These are phyloP conservation scores for Neotragus moschatus DNA, from an alignment of 2,113 vertebrate species.

Conservation along the genomic window DNA sequence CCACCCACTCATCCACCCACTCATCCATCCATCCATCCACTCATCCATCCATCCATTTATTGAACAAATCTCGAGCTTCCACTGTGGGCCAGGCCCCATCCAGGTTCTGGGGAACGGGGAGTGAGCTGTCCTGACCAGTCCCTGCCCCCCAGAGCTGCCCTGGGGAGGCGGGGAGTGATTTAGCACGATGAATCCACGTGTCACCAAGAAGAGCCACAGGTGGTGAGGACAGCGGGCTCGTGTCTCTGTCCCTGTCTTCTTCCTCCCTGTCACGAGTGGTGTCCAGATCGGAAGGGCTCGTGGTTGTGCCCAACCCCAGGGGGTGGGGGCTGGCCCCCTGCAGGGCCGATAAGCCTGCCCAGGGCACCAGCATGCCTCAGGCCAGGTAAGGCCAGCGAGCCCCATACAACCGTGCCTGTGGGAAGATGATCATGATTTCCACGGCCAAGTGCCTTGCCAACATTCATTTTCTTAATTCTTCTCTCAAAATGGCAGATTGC, in stretches of 20 bases:
- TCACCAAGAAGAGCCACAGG: not conserved
- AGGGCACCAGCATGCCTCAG: not conserved
- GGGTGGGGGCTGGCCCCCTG: accelerated
- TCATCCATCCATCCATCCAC: accelerated
- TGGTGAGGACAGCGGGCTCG: accelerated
- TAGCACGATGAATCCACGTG: accelerated
- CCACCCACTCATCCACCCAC: no score
- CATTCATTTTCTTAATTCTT: not conserved
- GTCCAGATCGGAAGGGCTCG: accelerated
- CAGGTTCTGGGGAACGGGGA: not conserved
- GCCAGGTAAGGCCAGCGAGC: accelerated
- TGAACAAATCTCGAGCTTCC: not conserved
- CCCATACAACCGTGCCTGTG: accelerated
- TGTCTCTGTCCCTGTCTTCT: no score
- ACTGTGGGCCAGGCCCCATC: not conserved
- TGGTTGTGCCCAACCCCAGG: accelerated
- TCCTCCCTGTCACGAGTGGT: not conserved
- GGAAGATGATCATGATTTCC: accelerated
- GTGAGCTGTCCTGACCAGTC: not conserved
- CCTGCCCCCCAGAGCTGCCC: not conserved
- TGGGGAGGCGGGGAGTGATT: not conserved
- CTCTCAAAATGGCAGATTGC: accelerated
- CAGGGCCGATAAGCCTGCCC: not conserved
- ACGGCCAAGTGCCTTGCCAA: accelerated
- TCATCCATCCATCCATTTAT: not conserved